Conservation (phyloP, 2,888 invertebrate species). For the Lepidonotus clava region DNA sequence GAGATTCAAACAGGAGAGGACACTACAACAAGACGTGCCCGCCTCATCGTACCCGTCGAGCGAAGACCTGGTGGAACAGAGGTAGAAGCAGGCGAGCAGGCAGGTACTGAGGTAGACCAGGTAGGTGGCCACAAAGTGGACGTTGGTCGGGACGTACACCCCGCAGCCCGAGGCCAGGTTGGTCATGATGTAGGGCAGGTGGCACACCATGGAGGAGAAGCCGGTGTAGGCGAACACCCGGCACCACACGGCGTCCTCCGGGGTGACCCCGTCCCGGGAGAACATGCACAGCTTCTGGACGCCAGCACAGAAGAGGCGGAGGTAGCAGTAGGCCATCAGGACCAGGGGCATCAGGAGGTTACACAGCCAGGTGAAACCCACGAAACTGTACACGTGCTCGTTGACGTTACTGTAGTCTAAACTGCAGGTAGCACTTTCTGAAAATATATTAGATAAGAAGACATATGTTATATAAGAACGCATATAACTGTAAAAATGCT, state of each 20-base stretch:
- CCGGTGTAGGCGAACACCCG: slow-evolving; percentile 31
- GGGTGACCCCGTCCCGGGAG: slow-evolving; percentile 26
- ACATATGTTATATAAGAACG: no score
- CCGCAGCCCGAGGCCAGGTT: slow-evolving; percentile 22
- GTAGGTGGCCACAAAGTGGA: slow-evolving; percentile 24
- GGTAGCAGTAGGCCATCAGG: slow-evolving; percentile 34
- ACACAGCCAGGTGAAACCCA: slow-evolving; percentile 16
- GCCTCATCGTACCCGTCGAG: background rate
- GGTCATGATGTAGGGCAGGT: background rate
- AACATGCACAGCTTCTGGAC: slow-evolving; percentile 41
- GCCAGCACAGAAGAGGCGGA: background rate
- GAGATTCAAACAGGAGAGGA: background rate
- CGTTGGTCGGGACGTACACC: slow-evolving; percentile 9
- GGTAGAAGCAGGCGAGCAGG: slow-evolving; percentile 19
- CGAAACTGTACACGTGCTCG: slow-evolving; percentile 52
- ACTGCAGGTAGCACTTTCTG: slow-evolving; percentile 40
- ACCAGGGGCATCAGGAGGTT: slow-evolving; percentile 35
- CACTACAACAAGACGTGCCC: background rate
- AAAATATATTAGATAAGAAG: no score
- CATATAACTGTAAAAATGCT: no score
- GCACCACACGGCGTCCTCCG: slow-evolving; percentile 29
- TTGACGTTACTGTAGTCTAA: slow-evolving; percentile 48
- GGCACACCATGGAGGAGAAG: slow-evolving; percentile 37
- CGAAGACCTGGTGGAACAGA: background rate
- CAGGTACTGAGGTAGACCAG: slow-evolving; percentile 15